Evolutionary conservation across 2,113 vertebrate species (phyloP), one percentile per base, ranked within the genome.

Genomic region (Aegotheles bennettii): DNA sequence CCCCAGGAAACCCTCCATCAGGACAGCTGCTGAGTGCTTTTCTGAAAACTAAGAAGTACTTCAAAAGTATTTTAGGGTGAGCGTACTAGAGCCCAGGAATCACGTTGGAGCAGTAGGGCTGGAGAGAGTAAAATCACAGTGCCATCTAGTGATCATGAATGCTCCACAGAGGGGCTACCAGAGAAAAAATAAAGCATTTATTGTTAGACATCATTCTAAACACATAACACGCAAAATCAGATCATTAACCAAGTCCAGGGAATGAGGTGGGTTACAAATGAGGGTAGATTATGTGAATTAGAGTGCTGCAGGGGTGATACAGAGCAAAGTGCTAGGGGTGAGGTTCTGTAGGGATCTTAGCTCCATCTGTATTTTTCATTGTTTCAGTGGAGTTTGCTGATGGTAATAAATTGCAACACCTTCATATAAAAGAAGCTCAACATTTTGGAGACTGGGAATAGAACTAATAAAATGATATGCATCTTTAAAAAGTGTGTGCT

Each of bases 391-490:
- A 80, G 79, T 90, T 85, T 96, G 92, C 87, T 86, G 68, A 85
- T 87, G 94, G 79, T 63, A 92, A 59, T 93, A 81, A 95, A 95
- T 71, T 86, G 88, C 78, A 92, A 68, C 42, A 69, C 64, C 70
- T 86, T 78, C 82, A 23, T 86, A 90, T 90, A 63, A 71, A 90
- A 90, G 85, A n/a, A 78, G n/a, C 40, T 56, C 5, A 11, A 33
- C 2, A 0, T 80, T 93, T 90, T 81, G 86, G 71, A 86, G 64
- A 2, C 76, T 94, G 93, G 92, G 93, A 95, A 86, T 77, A 86
- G 85, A 94, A 81, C 71, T 92, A 94, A 94, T 94, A 90, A 94
- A 95, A 95, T 75, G 88, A 81, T 93, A 57, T 53, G 76, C 80
- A 90, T 71, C 83, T 84, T 70, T 2, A 7, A 84, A 87, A 70